phyloP scores from a whole-genome alignment of 2,113 vertebrate species.

The Neoarius graeffei region DNA sequence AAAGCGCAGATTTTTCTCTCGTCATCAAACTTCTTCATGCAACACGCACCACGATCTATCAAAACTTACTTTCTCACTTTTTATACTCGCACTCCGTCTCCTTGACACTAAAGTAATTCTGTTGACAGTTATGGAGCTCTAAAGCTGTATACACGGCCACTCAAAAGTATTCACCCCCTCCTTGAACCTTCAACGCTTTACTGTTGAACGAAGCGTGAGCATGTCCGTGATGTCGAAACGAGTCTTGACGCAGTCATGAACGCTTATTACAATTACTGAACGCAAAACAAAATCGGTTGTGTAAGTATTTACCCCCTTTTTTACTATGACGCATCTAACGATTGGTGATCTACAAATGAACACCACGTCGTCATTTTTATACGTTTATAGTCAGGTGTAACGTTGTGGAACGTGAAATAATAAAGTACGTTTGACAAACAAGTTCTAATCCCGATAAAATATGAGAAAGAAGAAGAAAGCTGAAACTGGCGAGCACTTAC shows the following conservation, averaged over 20 bases:
- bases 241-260: background rate
- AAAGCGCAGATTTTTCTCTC: no score
- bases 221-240: background rate
- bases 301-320: background rate
- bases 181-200: background rate
- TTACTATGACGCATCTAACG: background rate
- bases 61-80: no score
- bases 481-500: slow-evolving; percentile 70
- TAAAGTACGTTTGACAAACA: no score
- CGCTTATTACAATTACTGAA: background rate
- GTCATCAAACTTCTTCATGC: background rate
- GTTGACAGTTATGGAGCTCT: background rate
- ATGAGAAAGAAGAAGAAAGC: no score
- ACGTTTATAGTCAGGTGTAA: no score
- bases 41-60: background rate
- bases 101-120: background rate
- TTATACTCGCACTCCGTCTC: background rate
- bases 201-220: background rate
- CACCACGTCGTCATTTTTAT: no score
- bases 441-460: no score
- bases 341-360: no score
- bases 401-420: no score
- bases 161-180: background rate
- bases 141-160: background rate
- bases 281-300: background rate